phyloP scores from a whole-genome alignment of 92 coral and sea anemone genomes.

The Epizoanthus stellaris region DNA sequence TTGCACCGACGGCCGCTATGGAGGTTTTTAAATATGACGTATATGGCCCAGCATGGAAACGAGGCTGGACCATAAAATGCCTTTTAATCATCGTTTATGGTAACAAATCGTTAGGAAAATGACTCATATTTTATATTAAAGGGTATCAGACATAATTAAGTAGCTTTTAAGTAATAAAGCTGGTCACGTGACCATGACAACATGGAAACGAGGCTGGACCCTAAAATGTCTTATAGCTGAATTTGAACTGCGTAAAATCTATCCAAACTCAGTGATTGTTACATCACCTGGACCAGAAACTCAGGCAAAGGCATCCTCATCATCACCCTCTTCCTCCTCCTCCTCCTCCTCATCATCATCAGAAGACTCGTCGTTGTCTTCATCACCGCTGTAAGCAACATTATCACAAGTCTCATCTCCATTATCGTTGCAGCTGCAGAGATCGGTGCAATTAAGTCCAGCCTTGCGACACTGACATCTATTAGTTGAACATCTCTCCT shows the following conservation, averaged over 20 bases:
- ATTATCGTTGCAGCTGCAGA: neutral
- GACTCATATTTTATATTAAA: neutral
- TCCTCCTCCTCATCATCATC: no score
- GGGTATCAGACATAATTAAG: neutral
- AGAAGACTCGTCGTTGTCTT: no score
- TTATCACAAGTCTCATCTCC: neutral
- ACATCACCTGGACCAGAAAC: no score
- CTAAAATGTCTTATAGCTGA: neutral
- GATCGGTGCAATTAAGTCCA: slow-evolving; percentile 25
- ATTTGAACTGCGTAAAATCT: no score
- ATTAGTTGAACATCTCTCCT: neutral
- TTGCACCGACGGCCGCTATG: no score
- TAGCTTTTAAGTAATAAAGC: slow-evolving; percentile 1
- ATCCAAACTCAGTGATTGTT: no score
- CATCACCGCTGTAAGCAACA: no score
- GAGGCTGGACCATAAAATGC: no score
- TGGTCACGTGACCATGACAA: slow-evolving; percentile 15
- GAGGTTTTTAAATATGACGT: no score
- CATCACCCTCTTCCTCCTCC: no score
- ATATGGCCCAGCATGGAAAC: no score
- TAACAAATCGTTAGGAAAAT: slow-evolving; percentile 12
- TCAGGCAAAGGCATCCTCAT: no score
- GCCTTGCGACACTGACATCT: slow-evolving; percentile 34
- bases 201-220: slow-evolving; percentile 25
- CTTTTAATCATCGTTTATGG: neutral